Evolutionary conservation across 2,113 vertebrate species (phyloP).

Genomic region (Mastomys coucha): DNA sequence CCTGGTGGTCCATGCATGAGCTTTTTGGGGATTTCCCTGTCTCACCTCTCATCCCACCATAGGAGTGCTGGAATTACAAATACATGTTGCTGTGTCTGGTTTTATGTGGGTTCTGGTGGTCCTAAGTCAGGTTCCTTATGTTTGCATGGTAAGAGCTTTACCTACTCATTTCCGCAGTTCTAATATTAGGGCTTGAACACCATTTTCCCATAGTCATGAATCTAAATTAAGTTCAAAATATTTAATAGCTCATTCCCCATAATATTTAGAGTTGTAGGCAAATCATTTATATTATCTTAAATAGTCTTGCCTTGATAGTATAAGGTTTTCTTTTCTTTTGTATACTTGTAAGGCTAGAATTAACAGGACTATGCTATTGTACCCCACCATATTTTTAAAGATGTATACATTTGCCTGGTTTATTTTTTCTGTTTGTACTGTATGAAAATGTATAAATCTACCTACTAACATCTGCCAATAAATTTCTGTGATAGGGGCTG

Average conservation of each 20-base stretch:
- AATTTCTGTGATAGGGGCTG: neutral
- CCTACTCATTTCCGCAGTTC: neutral
- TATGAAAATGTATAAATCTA: conserved; percentile 12
- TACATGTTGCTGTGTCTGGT: neutral
- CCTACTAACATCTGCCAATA: neutral
- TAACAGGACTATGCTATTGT: too few relatives aligned
- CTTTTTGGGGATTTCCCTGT: neutral
- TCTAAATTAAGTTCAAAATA: conserved; percentile 53
- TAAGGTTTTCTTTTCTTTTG: too few relatives aligned
- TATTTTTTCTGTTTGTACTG: conserved; percentile 12
- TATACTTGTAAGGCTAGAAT: too few relatives aligned
- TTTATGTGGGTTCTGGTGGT: neutral
- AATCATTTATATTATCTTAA: neutral
- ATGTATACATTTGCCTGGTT: neutral
- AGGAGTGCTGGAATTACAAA: neutral
- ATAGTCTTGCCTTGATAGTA: too few relatives aligned
- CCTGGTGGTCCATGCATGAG: neutral
- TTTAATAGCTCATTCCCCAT: conserved; percentile 3
- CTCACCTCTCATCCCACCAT: neutral
- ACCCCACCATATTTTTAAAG: conserved; percentile 16
- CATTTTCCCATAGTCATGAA: conserved; percentile 24
- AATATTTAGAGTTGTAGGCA: conserved; percentile 16
- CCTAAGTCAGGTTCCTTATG: neutral
- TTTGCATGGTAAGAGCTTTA: neutral
- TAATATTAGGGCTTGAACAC: neutral